Conservation (phyloP, 2,888 invertebrate genomes). For the Eudemis profundana region DNA sequence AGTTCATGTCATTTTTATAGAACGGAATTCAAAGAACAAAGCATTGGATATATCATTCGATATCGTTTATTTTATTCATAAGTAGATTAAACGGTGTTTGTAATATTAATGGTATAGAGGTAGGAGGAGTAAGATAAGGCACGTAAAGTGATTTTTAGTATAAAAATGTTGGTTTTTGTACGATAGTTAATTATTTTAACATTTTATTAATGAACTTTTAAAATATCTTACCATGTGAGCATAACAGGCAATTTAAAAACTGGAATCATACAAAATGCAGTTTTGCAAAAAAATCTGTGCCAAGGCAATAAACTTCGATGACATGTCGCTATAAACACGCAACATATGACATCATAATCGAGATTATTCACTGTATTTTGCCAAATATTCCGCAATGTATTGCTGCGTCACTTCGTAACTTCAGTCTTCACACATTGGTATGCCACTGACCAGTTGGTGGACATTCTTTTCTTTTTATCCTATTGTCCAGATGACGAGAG, state of each 20-base stretch:
- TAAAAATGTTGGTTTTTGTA: too few relatives aligned
- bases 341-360: slow-evolving; percentile 34
- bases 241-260: neutral
- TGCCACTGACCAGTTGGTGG: slow-evolving; percentile 20
- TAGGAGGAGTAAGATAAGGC: too few relatives aligned
- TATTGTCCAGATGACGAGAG: slow-evolving; percentile 27
- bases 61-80: too few relatives aligned
- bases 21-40: neutral
- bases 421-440: neutral
- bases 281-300: slow-evolving; percentile 29
- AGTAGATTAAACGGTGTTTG: too few relatives aligned
- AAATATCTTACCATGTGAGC: neutral
- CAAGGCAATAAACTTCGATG: slow-evolving; percentile 36
- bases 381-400: slow-evolving; percentile 22
- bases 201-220: too few relatives aligned
- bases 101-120: too few relatives aligned
- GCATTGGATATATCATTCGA: too few relatives aligned
- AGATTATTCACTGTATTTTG: slow-evolving; percentile 32
- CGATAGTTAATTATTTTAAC: too few relatives aligned
- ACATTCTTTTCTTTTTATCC: slow-evolving; percentile 20
- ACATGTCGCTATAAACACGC: slow-evolving; percentile 26
- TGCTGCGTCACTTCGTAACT: neutral
- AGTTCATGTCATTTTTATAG: neutral
- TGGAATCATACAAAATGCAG: neutral
- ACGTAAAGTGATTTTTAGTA: too few relatives aligned